phyloP scores from a whole-genome alignment of 1,140 invertebrate genomes.

The Oppia nitens region DNA sequence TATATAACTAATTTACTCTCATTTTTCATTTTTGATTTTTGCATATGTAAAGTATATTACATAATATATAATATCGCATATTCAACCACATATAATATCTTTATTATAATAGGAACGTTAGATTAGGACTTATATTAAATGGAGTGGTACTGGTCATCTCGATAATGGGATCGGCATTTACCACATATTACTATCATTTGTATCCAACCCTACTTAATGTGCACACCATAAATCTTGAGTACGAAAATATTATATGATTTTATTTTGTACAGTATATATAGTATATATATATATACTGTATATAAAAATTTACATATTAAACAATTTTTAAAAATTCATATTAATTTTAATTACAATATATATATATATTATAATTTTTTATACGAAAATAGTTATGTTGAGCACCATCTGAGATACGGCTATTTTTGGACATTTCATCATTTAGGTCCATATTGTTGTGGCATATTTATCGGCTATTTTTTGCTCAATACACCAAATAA shows the following conservation, averaged over 20 bases:
- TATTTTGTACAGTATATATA: not conserved
- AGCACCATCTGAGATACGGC: not conserved
- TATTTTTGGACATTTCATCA: constrained; percentile 12
- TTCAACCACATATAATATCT: too few species aligned
- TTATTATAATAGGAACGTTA: not conserved
- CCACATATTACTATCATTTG: not conserved
- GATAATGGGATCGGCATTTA: not conserved
- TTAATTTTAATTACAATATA: too few species aligned
- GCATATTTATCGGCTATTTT: not conserved
- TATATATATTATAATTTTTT: too few species aligned
- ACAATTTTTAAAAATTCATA: too few species aligned
- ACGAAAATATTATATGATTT: not conserved
- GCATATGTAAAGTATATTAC: too few species aligned
- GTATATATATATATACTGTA: too few species aligned
- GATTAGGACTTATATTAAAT: not conserved
- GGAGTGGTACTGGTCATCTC: not conserved
- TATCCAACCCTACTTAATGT: not conserved
- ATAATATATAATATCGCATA: too few species aligned
- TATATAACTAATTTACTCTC: too few species aligned
- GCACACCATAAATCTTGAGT: not conserved
- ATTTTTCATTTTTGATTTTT: too few species aligned
- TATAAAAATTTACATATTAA: too few species aligned
- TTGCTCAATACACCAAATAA: not conserved
- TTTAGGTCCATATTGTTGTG: constrained; percentile 3
- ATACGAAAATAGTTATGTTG: not conserved